Evolutionary conservation across 2,888 invertebrate species (phyloP), one percentile per base, ranked within the genome.

Genomic region (Abrostola triplasia): DNA sequence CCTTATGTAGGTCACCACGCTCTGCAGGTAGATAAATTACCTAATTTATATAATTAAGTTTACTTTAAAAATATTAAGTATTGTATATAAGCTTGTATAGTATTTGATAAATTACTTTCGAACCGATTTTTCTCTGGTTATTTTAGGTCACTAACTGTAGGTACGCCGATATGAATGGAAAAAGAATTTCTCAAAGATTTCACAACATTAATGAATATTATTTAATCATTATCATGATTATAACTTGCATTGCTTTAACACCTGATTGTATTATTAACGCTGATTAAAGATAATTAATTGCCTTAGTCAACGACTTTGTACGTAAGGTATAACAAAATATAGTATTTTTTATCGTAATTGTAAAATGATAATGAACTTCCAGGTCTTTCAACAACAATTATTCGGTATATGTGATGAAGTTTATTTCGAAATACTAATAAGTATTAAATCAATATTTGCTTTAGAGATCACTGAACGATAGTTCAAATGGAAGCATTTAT

Each of bases 1-100:
- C 38, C 36, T 11, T 62, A 77, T 78, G 67, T 80, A 61, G 77
- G 79, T 73, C 79, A 73, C 8, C 6, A 44, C 48, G 12, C 24
- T 40, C 9, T 44, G 58, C 37, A 48, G 36, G 55, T 5, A 47
- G 49, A 47, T 57, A 12, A 68, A 40, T 58, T 48, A 52, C 13
- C 35, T 44, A 59, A 12, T 55, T 52, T 55, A 41, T 13, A 44
- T 52, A 36, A 47, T 8, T 54, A 38, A 35, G 9, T 53, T 52
- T 48, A 36, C 40, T 36, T 35, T 40, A 24, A 13, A 48, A 42
- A 35, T 60, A 24, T 38, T 42, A 54, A 11, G 38, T 47, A 9
- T 24, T 47, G n/a, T n/a, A n/a, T n/a, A n/a, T n/a, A 24, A 9
- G 8, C 8, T 47, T 9, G 4, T 47, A 24, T 8, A 47, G 44